phyloP scores from a whole-genome alignment of 2,888 invertebrate genomes.

The Lasioglossum calceatum region DNA sequence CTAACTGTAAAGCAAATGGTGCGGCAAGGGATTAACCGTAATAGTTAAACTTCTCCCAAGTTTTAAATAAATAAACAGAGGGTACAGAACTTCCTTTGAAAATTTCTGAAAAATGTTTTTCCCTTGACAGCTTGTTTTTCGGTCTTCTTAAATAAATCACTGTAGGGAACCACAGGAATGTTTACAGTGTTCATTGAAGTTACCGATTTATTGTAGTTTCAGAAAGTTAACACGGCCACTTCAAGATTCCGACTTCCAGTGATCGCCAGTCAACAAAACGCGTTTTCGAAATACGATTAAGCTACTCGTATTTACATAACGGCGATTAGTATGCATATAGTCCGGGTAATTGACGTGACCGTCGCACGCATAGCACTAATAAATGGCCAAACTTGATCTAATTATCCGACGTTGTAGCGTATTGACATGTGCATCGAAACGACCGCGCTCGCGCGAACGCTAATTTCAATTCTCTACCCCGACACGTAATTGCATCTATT shows the following conservation, averaged over 20 bases:
- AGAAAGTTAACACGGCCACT: not conserved
- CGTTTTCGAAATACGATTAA: conserved; percentile 68
- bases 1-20: too few relatives aligned
- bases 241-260: conserved; percentile 28
- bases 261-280: not conserved
- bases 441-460: conserved; percentile 53
- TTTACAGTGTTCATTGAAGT: too few relatives aligned
- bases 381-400: conserved; percentile 80
- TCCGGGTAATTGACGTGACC: conserved; percentile 74
- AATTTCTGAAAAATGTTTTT: too few relatives aligned
- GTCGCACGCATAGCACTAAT: conserved; percentile 68
- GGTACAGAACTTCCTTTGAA: too few relatives aligned
- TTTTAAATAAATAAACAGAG: too few relatives aligned
- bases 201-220: not conserved
- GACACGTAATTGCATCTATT: conserved; percentile 70
- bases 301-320: conserved; percentile 79
- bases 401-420: conserved; percentile 73
- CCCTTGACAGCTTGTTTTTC: too few relatives aligned
- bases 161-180: too few relatives aligned
- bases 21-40: too few relatives aligned
- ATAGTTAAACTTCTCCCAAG: too few relatives aligned
- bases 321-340: conserved; percentile 77
- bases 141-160: too few relatives aligned
- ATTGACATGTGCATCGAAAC: conserved; percentile 76
- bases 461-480: conserved; percentile 69